phyloP scores from a whole-genome alignment of 2,113 vertebrate species.

The Pseudorhombus dupliciocellatus region DNA sequence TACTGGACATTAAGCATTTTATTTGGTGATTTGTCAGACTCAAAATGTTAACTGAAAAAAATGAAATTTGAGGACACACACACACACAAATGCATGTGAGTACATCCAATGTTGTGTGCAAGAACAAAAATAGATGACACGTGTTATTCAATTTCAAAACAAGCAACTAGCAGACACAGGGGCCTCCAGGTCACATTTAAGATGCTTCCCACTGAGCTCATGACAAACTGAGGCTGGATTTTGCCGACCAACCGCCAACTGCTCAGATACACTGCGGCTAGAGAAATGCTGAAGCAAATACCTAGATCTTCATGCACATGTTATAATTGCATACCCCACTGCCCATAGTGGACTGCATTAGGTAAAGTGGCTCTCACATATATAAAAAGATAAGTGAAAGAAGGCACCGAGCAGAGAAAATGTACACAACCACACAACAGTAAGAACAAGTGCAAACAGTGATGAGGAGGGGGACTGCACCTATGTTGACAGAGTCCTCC shows the following conservation, averaged over 20 bases:
- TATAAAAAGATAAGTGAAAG: constrained; percentile 23
- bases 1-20: too few relatives aligned
- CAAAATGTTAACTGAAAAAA: background rate
- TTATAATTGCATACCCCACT: constrained; percentile 22
- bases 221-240: background rate
- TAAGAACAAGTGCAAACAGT: background rate
- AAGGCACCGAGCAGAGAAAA: background rate
- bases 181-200: background rate
- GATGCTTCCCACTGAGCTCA: constrained; percentile 9
- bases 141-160: background rate
- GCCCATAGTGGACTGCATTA: constrained; percentile 1
- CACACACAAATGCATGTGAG: background rate
- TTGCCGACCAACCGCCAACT: background rate
- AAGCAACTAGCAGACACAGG: background rate
- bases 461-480: constrained; percentile 67
- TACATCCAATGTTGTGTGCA: background rate
- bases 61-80: background rate
- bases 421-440: background rate
- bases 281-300: constrained; percentile 28
- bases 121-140: background rate
- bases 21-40: background rate
- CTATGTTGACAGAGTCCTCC: constrained; percentile 98
- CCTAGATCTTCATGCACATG: constrained; percentile 56
- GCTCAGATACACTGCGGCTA: constrained; percentile 35
- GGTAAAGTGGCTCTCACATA: background rate